Evolutionary conservation across 2,888 invertebrate genomes (phyloP).

Genomic region (Ethmia dodecea): DNA sequence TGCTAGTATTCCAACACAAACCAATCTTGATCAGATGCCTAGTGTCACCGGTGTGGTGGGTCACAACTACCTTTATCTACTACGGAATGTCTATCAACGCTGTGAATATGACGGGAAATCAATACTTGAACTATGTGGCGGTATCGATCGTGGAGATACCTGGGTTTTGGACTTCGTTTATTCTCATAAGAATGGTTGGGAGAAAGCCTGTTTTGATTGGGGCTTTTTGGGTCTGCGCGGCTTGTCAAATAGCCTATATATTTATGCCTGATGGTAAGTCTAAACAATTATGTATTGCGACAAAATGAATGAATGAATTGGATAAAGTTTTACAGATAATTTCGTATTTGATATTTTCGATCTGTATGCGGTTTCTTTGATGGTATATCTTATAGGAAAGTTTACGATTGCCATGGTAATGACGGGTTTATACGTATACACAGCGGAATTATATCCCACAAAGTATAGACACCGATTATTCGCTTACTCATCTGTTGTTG

Average conservation of each 20-base stretch:
- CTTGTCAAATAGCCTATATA: slow-evolving; percentile 73
- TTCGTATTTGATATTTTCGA: slow-evolving; percentile 16
- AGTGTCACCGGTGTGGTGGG: slow-evolving; percentile 78
- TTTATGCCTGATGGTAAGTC: slow-evolving; percentile 69
- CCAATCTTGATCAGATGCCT: slow-evolving; percentile 35
- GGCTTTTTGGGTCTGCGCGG: slow-evolving; percentile 76
- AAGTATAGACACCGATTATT: slow-evolving; percentile 1
- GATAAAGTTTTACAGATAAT: neutral
- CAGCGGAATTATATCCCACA: slow-evolving; percentile 2
- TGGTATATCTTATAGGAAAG: slow-evolving; percentile 22
- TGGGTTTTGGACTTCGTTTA: slow-evolving; percentile 77
- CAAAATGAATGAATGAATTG: neutral
- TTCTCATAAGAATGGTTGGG: slow-evolving; percentile 77
- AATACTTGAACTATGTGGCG: slow-evolving; percentile 80
- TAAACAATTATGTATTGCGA: slow-evolving; percentile 11
- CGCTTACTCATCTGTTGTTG: neutral
- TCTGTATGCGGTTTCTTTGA: slow-evolving; percentile 45
- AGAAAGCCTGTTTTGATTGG: slow-evolving; percentile 75
- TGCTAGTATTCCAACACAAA: slow-evolving; percentile 42
- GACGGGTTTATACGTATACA: neutral
- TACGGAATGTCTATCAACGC: slow-evolving; percentile 82
- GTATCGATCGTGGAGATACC: slow-evolving; percentile 82
- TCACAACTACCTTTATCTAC: slow-evolving; percentile 80
- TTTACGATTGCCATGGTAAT: neutral
- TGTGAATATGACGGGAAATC: slow-evolving; percentile 79